Evolutionary conservation across 1,140 invertebrate species (phyloP), one percentile per base, ranked within the genome.

Genomic region (Drosophila ohnishii): DNA sequence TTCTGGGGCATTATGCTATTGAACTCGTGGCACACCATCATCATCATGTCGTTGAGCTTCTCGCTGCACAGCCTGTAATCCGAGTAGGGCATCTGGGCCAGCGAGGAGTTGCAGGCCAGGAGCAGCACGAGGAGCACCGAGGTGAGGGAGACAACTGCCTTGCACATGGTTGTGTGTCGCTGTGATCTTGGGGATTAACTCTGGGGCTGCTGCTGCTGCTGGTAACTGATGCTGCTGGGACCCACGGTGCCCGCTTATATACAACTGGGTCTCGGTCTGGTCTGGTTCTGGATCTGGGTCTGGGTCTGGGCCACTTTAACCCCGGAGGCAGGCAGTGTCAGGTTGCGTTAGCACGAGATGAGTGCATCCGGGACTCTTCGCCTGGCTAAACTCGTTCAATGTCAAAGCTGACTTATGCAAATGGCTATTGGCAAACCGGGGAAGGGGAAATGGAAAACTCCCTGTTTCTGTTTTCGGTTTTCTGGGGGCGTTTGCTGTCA

Each of bases 401-500:
- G 84, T 87, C 83, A 87, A 55, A 81, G 84, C 77, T 83, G 84
- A 82, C 84, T 87, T 87, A 87, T 87, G 83, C 84, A 88, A 87
- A 87, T 87, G 34, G 7, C 37, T 50, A 60, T 73, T 59, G 45
- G 57, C 39, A 28, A 39, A 34, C 9, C 14, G 14, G 16, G 58
- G 3, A 14, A 35, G 5, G 10, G 16, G 6, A 22, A n/a, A 0
- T 14, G n/a, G 5, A 11, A 13, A 13, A 13, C 8, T 28, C 25
- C 1, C 11, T 51, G 16, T 14, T 4, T n/a, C 50, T 14, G 50
- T 35, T 37, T n/a, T 53, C 13, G 7, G 39, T 22, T 9, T 14
- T 40, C 39, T 28, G 58, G 39, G 51, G 35, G 61, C 58, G 67
- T 40, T 25, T 50, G 45, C 58, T 87, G 83, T 83, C 76, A 83